Base-by-base conservation (phyloP, 2,888 invertebrate genomes). In the Odontomyia ornata region DNA sequence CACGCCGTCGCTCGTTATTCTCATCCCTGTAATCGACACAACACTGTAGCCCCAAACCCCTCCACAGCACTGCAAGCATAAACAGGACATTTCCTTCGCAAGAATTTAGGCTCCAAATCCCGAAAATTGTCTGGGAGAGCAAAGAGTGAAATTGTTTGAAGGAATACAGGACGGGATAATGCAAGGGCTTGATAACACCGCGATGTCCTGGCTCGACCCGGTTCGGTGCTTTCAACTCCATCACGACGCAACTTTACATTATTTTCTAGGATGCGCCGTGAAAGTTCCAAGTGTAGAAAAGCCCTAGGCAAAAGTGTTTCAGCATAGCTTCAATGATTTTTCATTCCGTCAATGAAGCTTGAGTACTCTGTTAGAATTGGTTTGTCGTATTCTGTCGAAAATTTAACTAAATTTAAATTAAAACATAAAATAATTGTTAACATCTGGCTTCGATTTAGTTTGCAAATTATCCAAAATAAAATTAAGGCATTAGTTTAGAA, bases 1-100 rank as follows among this genome's bases (percentile, higher is more conserved):
- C 52, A 52, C 52, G 52, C 52, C 52, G 52, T 52, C 52, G 52
- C 52, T 52, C 52, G 52, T 52, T 52, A 52, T 52, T 18, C 52
- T 18, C 65, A 65, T 21, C 57, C 4, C 23, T 13, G 21, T 60
- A n/a, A 9, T 11, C 57, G 57, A 18, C 57, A 18, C 57, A 18
- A 52, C 52, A 52, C 18, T 15, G 52, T 52, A 15, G 57, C 23
- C 11, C 57, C 2, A 2, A 25, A 4, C 5, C 57, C 57, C 57
- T 5, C 23, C 11, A 13, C 5, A 4, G 15, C 5, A 9, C 52
- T 15, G 4, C 52, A 5, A 36, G 36, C 36, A 36, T 9, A 9
- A 52, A 15, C 15, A 18, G 52, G 52, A 52, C 18, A 1, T 60
- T 60, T 25, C 57, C 25, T 60, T 21, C 57, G 5, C 57, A 52